Conservation (phyloP, 2,797 vertebrate species). For the Megalops cyprinoides region DNA sequence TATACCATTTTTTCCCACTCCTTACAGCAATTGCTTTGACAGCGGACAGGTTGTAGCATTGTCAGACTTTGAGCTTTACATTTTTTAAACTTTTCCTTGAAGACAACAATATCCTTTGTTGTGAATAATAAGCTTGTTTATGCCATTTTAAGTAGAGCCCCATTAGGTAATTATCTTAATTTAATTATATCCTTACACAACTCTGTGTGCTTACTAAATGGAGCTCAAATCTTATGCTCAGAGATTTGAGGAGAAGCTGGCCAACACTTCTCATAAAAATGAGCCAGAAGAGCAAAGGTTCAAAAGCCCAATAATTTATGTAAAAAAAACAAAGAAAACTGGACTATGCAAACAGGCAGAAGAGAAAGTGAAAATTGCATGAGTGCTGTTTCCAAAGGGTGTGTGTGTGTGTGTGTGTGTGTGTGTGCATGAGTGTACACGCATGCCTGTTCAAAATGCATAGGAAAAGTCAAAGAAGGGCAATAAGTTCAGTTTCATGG, state of each 20-base stretch:
- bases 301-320: too few species aligned
- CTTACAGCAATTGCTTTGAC: neutral
- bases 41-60: neutral
- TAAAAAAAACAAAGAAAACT: too few species aligned
- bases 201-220: neutral
- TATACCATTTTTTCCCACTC: neutral
- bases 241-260: neutral
- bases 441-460: too few species aligned
- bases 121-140: constrained; percentile 4
- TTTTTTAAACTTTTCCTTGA: neutral
- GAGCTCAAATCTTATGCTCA: neutral
- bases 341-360: too few species aligned
- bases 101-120: neutral
- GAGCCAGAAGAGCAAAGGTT: too few species aligned
- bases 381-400: too few species aligned
- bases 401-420: too few species aligned
- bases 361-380: too few species aligned
- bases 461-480: too few species aligned
- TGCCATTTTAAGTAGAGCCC: neutral
- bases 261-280: too few species aligned
- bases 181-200: neutral
- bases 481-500: neutral
- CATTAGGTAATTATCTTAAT: neutral
- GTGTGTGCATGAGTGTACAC: too few species aligned
- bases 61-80: neutral